phyloP scores from a whole-genome alignment of 1,140 invertebrate genomes.

The Venturia canescens region DNA sequence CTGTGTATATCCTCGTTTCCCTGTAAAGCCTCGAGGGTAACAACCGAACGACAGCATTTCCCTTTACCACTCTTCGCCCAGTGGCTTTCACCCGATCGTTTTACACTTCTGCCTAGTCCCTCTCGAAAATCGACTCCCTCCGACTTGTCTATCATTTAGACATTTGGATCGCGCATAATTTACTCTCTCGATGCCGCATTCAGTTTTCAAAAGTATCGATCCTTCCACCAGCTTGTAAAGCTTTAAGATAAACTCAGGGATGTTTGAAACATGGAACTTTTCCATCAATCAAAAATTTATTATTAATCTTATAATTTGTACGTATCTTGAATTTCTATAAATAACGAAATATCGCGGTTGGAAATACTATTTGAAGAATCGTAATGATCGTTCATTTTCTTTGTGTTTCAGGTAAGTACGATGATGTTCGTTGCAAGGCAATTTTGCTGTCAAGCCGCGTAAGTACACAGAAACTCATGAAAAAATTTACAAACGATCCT shows the following conservation, averaged over 20 bases:
- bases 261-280: not conserved
- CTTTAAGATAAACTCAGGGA: not conserved
- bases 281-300: not conserved
- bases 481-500: not conserved
- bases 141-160: conserved; percentile 47
- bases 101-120: conserved; percentile 13
- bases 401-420: conserved; percentile 63
- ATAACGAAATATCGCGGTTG: too few species aligned
- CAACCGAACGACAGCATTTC: conserved; percentile 37
- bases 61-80: conserved; percentile 35
- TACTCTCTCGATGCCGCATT: conserved; percentile 37
- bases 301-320: conserved; percentile 1
- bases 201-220: conserved; percentile 12
- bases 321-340: too few species aligned
- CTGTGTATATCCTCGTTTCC: conserved; percentile 46
- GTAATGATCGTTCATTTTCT: not conserved
- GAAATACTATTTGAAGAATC: too few species aligned
- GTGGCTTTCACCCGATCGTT: conserved; percentile 19
- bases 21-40: conserved; percentile 37
- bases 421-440: not conserved
- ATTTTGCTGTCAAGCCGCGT: not conserved
- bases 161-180: conserved; percentile 43
- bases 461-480: not conserved
- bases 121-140: not conserved
- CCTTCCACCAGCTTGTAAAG: not conserved